These are phyloP conservation scores for Echinops telfairi DNA, from an alignment of 2,113 vertebrate genomes.

Conservation along the genomic window DNA sequence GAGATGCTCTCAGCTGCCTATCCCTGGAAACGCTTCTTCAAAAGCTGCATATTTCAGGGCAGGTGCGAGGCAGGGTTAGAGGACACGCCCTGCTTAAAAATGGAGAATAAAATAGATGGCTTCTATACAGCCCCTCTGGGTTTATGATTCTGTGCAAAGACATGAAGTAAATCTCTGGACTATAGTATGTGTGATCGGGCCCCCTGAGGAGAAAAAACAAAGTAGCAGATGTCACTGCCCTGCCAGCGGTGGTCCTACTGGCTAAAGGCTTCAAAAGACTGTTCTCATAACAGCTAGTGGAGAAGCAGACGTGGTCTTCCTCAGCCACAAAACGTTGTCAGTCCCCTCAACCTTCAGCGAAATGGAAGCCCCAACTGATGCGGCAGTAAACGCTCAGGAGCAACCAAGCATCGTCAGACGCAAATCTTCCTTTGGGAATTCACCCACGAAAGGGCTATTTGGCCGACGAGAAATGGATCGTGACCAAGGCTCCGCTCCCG, in stretches of 20 bases:
- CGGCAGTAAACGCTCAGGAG: slow-evolving; percentile 24
- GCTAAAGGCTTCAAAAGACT: background rate
- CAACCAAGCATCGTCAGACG: background rate
- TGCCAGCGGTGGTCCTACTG: slow-evolving; percentile 18
- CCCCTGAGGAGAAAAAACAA: slow-evolving; percentile 42
- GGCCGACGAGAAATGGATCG: background rate
- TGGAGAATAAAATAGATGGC: background rate
- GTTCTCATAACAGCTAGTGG: slow-evolving; percentile 14
- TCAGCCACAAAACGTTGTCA: background rate
- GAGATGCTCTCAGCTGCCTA: background rate
- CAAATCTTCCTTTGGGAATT: background rate
- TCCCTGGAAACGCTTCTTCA: background rate
- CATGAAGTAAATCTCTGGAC: background rate
- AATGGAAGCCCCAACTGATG: background rate
- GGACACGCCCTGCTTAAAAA: background rate
- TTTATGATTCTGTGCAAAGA: slow-evolving; percentile 1
- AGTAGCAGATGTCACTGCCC: background rate
- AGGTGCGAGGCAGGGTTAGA: background rate
- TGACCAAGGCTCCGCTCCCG: background rate
- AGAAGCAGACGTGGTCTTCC: slow-evolving; percentile 17
- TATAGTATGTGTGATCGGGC: slow-evolving; percentile 34
- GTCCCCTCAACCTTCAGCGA: background rate
- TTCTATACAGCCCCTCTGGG: background rate
- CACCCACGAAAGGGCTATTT: background rate
- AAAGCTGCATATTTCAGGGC: background rate